Evolutionary conservation across 2,113 vertebrate species (phyloP).

Genomic region (Coreoperca whiteheadi): DNA sequence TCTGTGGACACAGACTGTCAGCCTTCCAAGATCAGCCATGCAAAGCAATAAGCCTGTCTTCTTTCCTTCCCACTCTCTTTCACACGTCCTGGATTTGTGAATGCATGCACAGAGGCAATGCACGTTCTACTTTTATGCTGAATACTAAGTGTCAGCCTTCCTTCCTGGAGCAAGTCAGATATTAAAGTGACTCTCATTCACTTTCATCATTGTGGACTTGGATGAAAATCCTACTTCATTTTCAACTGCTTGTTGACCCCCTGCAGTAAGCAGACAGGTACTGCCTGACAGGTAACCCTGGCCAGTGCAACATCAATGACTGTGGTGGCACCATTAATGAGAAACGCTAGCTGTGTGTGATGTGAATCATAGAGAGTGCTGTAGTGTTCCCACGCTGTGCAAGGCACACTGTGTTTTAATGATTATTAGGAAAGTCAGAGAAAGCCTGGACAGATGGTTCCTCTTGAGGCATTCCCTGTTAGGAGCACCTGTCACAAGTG

Average conservation of each 20-base stretch:
- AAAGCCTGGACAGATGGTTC: conserved; percentile 73
- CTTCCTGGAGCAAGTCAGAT: conserved; percentile 14
- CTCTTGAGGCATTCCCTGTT: conserved; percentile 71
- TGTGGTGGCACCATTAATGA: conserved; percentile 70
- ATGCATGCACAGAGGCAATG: conserved; percentile 6
- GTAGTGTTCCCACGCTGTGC: conserved; percentile 42
- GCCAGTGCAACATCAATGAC: conserved; percentile 58
- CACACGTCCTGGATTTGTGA: conserved; percentile 32
- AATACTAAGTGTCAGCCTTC: conserved; percentile 26
- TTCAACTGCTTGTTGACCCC: conserved; percentile 68
- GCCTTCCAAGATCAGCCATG: conserved; percentile 59
- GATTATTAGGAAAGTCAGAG: conserved; percentile 68
- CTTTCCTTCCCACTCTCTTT: conserved; percentile 38
- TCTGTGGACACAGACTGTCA: conserved; percentile 72
- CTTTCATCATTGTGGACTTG: conserved; percentile 44
- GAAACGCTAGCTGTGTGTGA: conserved; percentile 65
- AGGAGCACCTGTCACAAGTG: conserved; percentile 70
- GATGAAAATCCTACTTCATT: conserved; percentile 43
- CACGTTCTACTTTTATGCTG: conserved; percentile 18
- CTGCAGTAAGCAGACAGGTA: conserved; percentile 36
- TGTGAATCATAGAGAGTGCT: conserved; percentile 65
- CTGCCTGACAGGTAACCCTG: conserved; percentile 48
- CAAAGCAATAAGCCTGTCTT: conserved; percentile 44
- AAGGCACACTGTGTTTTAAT: conserved; percentile 58
- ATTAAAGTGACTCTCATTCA: conserved; percentile 56